phyloP scores from a whole-genome alignment of 2,113 vertebrate genomes.

The Gymnorhina tibicen region DNA sequence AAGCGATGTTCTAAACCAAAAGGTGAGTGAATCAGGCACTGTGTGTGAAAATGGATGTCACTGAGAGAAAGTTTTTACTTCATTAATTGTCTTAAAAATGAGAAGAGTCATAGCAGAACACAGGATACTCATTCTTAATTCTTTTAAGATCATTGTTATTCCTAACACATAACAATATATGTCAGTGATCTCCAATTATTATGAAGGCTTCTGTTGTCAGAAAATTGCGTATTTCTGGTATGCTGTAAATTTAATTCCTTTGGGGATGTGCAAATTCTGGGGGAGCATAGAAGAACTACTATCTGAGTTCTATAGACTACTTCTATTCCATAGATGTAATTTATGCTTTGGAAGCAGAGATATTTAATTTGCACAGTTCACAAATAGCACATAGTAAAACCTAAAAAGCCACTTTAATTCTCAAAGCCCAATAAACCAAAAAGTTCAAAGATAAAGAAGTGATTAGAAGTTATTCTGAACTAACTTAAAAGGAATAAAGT shows the following conservation, averaged over 20 bases:
- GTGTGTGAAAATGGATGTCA: neutral
- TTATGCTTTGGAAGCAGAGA: neutral
- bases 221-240: neutral
- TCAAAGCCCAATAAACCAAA: neutral
- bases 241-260: neutral
- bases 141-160: neutral
- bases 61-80: neutral
- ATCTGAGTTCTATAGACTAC: neutral
- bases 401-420: neutral
- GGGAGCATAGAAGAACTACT: neutral
- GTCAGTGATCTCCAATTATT: neutral
- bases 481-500: constrained; percentile 5
- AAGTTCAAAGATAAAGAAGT: neutral
- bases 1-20: neutral
- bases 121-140: neutral
- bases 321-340: neutral
- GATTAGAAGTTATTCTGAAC: constrained; percentile 6
- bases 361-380: neutral
- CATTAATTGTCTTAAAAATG: neutral
- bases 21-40: neutral
- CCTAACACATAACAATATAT: neutral
- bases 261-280: neutral
- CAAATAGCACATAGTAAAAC: neutral
- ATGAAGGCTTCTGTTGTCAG: neutral
- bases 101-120: neutral